A percentile compares a stretch with the other conserved stretches of the same genome.
phyloP scores from a whole-genome alignment of 2,113 vertebrate species.

The Tachysurus vachellii region DNA sequence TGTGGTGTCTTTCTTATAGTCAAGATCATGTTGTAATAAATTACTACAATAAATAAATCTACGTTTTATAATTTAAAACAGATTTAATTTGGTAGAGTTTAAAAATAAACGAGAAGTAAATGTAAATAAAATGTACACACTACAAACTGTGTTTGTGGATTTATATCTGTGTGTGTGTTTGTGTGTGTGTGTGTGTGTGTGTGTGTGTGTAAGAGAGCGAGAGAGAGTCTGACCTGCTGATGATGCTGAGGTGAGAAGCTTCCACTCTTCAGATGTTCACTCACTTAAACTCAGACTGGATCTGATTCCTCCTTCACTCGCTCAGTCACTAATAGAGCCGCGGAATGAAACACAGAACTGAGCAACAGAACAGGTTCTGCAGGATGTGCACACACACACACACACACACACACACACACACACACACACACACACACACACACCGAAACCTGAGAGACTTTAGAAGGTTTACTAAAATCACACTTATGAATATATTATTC shows the following conservation, averaged over 20 bases:
- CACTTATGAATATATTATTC: background rate
- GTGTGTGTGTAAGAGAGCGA: background rate
- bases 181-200: slow-evolving; percentile 3
- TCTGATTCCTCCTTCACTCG: slow-evolving; percentile 45
- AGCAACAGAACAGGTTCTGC: slow-evolving; percentile 72
- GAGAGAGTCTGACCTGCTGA: slow-evolving; percentile 57
- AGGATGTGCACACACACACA: slow-evolving; percentile 46
- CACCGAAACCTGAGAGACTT: slow-evolving; percentile 58
- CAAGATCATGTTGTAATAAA: background rate
- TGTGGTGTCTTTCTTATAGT: background rate
- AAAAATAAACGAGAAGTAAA: background rate
- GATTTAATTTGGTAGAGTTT: background rate
- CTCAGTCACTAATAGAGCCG: slow-evolving; percentile 50
- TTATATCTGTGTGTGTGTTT: background rate
- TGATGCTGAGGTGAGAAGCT: slow-evolving; percentile 31
- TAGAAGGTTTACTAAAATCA: slow-evolving; percentile 59
- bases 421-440: slow-evolving; percentile 27
- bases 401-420: slow-evolving; percentile 37
- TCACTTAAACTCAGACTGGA: slow-evolving; percentile 43
- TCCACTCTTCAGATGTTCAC: slow-evolving; percentile 43
- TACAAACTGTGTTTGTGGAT: background rate
- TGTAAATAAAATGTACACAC: background rate
- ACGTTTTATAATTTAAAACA: background rate
- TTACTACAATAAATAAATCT: background rate
- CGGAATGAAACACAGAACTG: slow-evolving; percentile 52